Evolutionary conservation across 2,888 invertebrate species (phyloP), one percentile per base, ranked within the genome.

Genomic region (Protophormia terraenovae): DNA sequence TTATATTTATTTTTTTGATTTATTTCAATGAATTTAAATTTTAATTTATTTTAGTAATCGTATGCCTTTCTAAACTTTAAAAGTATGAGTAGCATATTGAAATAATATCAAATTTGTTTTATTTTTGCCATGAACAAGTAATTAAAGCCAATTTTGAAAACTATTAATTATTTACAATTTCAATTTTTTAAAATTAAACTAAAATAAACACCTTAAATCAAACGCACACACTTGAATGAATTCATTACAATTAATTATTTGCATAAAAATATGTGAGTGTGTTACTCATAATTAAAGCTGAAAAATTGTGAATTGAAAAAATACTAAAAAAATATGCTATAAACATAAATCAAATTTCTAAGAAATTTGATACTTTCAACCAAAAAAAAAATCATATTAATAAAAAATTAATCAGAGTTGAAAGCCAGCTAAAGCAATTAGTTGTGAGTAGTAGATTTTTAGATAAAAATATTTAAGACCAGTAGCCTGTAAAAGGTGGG

Each of bases 131-230:
- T 76, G 14, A 29, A 45, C 64, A 58, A 22, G 60, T 78, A 50
- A 83, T 83, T 83, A 77, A 77, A 58, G 22, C 16, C 72, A 72
- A 73, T 83, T 83, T 77, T 62, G 3, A 78, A 72, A 83, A 58
- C 64, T 55, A 77, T 83, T 83, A 72, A 72, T 83, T 83, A 77
- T 55, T 47, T 19, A 71, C 24, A 62, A 60, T 60, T 72, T 72
- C 0, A 55, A n/a, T n/a, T n/a, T n/a, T n/a, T n/a, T n/a, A n/a
- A n/a, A 55, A 73, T 66, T 45, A 35, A 73, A 66, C 22, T 45
- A 72, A 77, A n/a, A 22, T 14, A 66, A 66, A 66, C 22, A 67
- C 58, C 35, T 12, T 12, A 5, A 71, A 19, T 38, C 24, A 27
- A 38, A 71, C 71, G 69, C 78, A 60, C 47, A 50, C 78, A 50